Base-by-base conservation (phyloP, 2,797 vertebrate genomes). In the Labroides dimidiatus region DNA sequence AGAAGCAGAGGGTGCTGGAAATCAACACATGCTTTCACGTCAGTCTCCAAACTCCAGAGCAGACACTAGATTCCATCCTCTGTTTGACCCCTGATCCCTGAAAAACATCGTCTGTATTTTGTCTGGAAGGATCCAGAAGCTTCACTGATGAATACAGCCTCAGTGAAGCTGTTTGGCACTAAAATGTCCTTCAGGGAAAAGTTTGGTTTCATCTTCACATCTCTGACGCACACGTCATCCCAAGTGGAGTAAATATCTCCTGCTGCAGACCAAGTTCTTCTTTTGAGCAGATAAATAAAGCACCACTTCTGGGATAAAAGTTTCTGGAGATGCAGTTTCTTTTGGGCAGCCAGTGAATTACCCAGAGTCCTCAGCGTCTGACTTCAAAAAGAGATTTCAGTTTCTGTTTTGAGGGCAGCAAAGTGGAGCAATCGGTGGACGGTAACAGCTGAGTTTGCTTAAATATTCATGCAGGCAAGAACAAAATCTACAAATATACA, bases 31-130 rank as follows among this genome's bases (percentile, higher is more conserved):
- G n/a, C n/a, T n/a, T n/a, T n/a, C n/a, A n/a, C n/a, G n/a, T n/a
- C n/a, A n/a, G n/a, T n/a, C n/a, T n/a, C n/a, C n/a, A n/a, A n/a
- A n/a, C n/a, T n/a, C n/a, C n/a, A n/a, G n/a, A n/a, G n/a, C n/a
- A n/a, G n/a, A n/a, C n/a, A n/a, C n/a, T n/a, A n/a, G n/a, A n/a
- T n/a, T 64, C 36, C 16, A 17, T 6, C 15, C 15, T 58, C 17
- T 30, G 12, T 30, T 24, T 6, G 4, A 13, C 30, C 17, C 12
- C 4, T 10, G 12, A 5, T 11, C 10, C 44, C 33, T 36, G n/a
- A n/a, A n/a, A n/a, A n/a, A n/a, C n/a, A n/a, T n/a, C n/a, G 24
- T 57, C 37, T 61, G 51, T 33, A 15, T 66, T 60, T 53, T 20
- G 4, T 15, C 37, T 27, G 7, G 43, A 60, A 17, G 33, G 30